A percentile compares a stretch with the other conserved stretches of the same genome.
These are phyloP conservation scores for Aradophagus sp. DNA, from an alignment of 1,140 invertebrate species.

Conservation along the genomic window DNA sequence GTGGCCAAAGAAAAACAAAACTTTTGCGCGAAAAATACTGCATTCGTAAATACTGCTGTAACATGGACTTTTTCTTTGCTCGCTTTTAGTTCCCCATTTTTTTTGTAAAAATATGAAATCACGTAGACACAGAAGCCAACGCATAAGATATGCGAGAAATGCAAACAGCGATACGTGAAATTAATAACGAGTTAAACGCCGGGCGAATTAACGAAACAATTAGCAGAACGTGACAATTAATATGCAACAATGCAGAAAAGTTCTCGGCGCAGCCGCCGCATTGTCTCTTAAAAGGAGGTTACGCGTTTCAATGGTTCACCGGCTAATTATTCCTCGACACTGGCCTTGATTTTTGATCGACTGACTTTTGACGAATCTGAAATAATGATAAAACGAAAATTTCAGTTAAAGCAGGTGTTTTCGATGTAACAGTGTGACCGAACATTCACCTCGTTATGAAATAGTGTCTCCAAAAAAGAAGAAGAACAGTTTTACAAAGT, in stretches of 20 bases:
- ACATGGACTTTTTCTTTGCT: no score
- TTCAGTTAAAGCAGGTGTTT: no score
- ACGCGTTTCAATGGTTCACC: constrained; percentile 42
- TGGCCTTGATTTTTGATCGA: constrained; percentile 44
- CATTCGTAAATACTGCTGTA: no score
- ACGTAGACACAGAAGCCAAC: no score
- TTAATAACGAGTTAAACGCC: no score
- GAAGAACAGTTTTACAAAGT: no score
- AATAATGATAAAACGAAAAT: no score
- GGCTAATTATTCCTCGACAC: constrained; percentile 40
- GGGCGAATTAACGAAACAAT: constrained; percentile 38
- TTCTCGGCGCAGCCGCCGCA: constrained; percentile 18
- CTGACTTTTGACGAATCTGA: constrained; percentile 19
- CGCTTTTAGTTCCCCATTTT: no score
- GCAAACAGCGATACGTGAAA: constrained; percentile 19
- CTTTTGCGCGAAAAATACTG: no score
- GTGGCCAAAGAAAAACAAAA: no score
- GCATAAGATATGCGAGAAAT: constrained; percentile 15
- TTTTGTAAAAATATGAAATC: background rate
- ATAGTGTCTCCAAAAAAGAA: no score
- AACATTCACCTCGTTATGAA: background rate
- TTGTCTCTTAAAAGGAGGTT: constrained; percentile 47
- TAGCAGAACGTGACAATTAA: constrained; percentile 37
- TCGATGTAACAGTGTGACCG: constrained; percentile 4
- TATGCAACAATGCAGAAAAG: constrained; percentile 37